Conservation (phyloP, 2,113 vertebrate species). For the Rissa tridactyla region DNA sequence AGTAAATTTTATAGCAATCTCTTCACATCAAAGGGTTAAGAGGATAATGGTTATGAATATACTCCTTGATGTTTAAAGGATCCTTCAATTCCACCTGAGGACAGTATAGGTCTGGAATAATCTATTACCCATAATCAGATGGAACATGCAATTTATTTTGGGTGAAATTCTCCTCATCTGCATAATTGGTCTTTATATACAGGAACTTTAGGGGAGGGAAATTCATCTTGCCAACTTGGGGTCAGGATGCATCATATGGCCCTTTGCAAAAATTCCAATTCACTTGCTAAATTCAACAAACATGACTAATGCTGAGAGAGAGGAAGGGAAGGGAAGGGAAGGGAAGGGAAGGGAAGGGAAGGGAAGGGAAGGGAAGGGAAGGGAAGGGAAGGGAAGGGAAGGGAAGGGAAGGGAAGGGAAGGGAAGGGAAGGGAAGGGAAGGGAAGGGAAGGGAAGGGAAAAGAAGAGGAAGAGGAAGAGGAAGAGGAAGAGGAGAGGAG, state of each 20-base stretch:
- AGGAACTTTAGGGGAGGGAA: not conserved
- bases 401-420: no score
- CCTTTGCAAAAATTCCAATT: not conserved
- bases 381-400: not conserved
- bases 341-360: not conserved
- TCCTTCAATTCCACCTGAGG: constrained; percentile 64
- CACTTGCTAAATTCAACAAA: not conserved
- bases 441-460: not conserved
- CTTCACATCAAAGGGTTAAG: constrained; percentile 75
- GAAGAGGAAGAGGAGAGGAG: not conserved
- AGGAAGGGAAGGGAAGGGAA: not conserved
- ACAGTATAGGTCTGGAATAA: constrained; percentile 58
- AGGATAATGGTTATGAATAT: constrained; percentile 70
- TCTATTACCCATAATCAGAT: constrained; percentile 61
- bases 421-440: not conserved
- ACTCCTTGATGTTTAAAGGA: constrained; percentile 69
- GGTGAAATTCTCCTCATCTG: constrained; percentile 58
- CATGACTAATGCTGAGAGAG: not conserved
- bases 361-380: not conserved
- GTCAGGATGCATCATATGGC: not conserved
- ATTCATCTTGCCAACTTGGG: not conserved
- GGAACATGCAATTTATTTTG: constrained; percentile 60
- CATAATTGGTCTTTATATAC: constrained; percentile 54
- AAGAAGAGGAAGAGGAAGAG: not conserved
- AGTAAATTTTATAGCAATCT: constrained; percentile 68